A percentile compares a stretch with the other conserved stretches of the same genome.
These are phyloP conservation scores for Gallinago jamesoni DNA, from an alignment of 2,113 vertebrate genomes.

Conservation along the genomic window DNA sequence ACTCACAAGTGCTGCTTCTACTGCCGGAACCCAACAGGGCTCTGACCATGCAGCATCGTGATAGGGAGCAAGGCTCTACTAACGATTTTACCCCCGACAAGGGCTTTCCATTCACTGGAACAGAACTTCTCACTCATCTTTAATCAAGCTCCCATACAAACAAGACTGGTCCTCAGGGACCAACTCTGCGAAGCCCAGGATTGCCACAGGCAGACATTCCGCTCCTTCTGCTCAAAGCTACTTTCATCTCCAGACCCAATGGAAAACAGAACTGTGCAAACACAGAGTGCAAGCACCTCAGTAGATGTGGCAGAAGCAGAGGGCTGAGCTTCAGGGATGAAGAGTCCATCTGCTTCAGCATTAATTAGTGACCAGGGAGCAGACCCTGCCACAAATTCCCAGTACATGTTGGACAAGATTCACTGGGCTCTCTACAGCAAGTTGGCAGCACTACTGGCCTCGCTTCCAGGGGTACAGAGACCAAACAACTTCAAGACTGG, in stretches of 20 bases:
- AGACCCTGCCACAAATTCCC: neutral
- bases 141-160: neutral
- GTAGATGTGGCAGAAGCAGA: neutral
- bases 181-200: rapidly evolving
- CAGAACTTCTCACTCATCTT: neutral
- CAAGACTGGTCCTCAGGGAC: neutral
- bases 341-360: neutral
- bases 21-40: neutral
- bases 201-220: neutral
- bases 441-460: neutral
- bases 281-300: neutral
- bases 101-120: neutral
- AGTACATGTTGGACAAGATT: neutral
- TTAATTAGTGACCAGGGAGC: neutral
- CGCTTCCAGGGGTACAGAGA: neutral
- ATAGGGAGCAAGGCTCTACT: neutral
- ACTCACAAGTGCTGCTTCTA: neutral
- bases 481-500: neutral
- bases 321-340: neutral
- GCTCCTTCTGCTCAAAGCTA: neutral
- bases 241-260: neutral
- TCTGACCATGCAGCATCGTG: neutral
- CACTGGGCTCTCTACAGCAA: neutral
- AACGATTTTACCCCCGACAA: neutral
- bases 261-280: neutral